Evolutionary conservation across 1,140 invertebrate genomes (phyloP).

Genomic region (Sinonovacula constricta): DNA sequence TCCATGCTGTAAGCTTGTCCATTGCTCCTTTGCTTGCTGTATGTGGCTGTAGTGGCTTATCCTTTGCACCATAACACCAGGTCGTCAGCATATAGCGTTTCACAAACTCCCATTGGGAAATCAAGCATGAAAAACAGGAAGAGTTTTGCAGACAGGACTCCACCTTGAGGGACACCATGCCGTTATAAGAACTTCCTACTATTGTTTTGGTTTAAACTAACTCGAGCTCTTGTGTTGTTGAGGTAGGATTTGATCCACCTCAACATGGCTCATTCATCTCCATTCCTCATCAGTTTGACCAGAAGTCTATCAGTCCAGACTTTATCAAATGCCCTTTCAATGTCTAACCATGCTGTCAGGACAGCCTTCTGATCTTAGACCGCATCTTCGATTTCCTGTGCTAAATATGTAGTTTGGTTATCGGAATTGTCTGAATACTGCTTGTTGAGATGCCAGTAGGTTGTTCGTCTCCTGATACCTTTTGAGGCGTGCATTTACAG

Average conservation of each 20-base stretch:
- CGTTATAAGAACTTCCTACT: conserved; percentile 26
- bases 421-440: neutral
- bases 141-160: conserved; percentile 40
- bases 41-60: conserved; percentile 32
- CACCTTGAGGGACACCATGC: conserved; percentile 43
- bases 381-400: neutral
- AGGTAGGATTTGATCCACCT: conserved; percentile 22
- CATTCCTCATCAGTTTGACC: neutral
- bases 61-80: conserved; percentile 46
- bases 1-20: neutral
- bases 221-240: conserved; percentile 22
- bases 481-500: neutral
- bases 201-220: neutral
- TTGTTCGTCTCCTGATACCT: neutral
- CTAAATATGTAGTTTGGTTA: conserved; percentile 9
- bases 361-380: conserved; percentile 9
- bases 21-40: conserved; percentile 15
- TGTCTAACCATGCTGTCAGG: neutral
- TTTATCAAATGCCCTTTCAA: neutral
- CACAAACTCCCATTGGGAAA: conserved; percentile 11
- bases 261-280: neutral
- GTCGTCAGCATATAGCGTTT: conserved; percentile 32
- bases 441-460: neutral
- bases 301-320: conserved; percentile 15
- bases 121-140: conserved; percentile 54